Conservation (phyloP, 2,113 vertebrate genomes). For the Agapornis roseicollis region DNA sequence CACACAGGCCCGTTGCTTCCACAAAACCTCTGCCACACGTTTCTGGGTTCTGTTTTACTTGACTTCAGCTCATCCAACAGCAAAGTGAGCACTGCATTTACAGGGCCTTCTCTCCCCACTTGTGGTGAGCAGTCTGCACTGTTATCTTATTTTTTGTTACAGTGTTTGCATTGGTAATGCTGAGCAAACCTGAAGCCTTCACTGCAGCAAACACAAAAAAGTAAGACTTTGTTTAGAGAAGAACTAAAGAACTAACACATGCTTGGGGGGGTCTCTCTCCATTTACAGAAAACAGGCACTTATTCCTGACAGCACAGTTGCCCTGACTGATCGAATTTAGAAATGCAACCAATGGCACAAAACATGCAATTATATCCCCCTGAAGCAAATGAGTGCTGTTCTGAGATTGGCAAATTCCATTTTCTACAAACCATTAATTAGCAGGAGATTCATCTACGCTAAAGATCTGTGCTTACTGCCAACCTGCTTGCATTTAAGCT, state of each 20-base stretch:
- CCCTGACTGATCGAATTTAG: not conserved
- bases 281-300: not conserved
- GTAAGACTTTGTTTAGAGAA: slow-evolving; percentile 25
- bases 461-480: not conserved
- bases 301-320: not conserved
- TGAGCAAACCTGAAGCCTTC: slow-evolving; percentile 23
- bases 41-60: not conserved
- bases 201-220: not conserved
- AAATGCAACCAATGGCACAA: slow-evolving; percentile 7
- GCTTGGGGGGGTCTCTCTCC: not conserved
- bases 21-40: not conserved
- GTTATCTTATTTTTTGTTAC: not conserved
- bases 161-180: slow-evolving; percentile 20
- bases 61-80: not conserved
- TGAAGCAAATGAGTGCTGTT: not conserved
- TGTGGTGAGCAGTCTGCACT: not conserved
- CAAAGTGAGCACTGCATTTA: not conserved
- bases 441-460: not conserved
- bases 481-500: slow-evolving; percentile 54
- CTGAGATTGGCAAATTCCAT: not conserved
- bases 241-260: not conserved
- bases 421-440: not conserved
- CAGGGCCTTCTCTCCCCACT: not conserved
- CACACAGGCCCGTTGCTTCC: not conserved
- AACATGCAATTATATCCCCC: not conserved